These are phyloP conservation scores for Sus cebifrons DNA, from an alignment of 2,797 vertebrate species.

Conservation along the genomic window DNA sequence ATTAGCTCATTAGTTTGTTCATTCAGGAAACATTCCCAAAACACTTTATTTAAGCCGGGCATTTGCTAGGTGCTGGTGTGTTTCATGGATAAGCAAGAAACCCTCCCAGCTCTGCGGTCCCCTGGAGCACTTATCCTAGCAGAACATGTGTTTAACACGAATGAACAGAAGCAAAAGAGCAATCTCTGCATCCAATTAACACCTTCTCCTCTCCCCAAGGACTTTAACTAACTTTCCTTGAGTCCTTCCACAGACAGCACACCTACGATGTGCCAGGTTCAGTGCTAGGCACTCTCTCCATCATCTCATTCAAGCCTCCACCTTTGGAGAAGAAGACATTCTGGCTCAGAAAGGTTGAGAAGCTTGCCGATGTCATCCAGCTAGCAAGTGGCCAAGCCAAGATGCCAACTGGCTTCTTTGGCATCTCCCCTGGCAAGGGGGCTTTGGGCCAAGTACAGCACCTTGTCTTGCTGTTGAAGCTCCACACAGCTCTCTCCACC, in stretches of 20 bases:
- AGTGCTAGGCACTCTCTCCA: fast-evolving
- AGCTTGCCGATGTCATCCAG: background rate
- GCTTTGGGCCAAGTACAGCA: background rate
- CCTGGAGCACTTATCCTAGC: background rate
- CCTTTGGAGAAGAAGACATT: background rate
- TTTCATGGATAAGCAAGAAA: background rate
- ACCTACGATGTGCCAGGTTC: background rate
- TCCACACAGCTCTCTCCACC: too few species aligned
- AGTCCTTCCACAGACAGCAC: fast-evolving
- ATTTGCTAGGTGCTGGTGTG: fast-evolving
- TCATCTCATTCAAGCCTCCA: background rate
- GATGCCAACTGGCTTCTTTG: background rate
- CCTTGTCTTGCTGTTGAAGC: background rate
- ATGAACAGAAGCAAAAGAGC: fast-evolving
- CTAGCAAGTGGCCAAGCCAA: background rate
- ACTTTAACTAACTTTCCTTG: background rate
- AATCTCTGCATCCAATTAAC: fast-evolving
- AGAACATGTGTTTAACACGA: background rate
- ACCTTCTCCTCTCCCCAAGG: fast-evolving
- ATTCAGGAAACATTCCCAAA: background rate
- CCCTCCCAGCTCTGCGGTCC: background rate
- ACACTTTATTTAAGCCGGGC: background rate
- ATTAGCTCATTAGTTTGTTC: background rate
- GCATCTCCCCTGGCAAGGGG: background rate
- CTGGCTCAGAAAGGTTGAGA: background rate